Conservation (phyloP, 2,888 invertebrate species). For the Pyrochroa serraticornis region DNA sequence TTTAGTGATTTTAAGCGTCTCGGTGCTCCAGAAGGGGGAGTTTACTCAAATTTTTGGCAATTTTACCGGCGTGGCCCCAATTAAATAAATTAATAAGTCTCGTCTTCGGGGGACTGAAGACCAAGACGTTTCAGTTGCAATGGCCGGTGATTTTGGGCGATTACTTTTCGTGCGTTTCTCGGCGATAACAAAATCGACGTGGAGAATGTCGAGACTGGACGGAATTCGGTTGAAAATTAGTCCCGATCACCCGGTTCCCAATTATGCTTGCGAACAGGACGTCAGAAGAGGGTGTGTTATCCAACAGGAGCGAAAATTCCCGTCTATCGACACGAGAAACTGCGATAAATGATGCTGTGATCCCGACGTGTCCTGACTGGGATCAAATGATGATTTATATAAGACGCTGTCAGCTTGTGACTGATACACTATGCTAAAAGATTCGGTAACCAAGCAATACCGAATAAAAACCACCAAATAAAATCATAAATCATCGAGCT, state of each 20-base stretch:
- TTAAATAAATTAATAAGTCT: no score
- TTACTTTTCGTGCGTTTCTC: no score
- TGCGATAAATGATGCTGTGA: constrained; percentile 52
- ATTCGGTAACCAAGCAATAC: constrained; percentile 47
- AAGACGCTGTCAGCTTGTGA: constrained; percentile 50
- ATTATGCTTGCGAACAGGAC: constrained; percentile 18
- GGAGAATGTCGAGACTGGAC: no score
- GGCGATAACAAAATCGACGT: no score
- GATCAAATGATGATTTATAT: constrained; percentile 58
- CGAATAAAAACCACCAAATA: constrained; percentile 48
- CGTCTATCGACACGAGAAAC: constrained; percentile 34
- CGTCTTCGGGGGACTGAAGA: no score
- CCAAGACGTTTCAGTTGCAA: no score
- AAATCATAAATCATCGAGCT: constrained; percentile 56
- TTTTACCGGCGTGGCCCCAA: no score
- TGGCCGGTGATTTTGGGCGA: no score
- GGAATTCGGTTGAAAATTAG: no score
- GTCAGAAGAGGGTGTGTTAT: not conserved
- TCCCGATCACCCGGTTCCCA: not conserved
- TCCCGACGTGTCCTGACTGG: constrained; percentile 44
- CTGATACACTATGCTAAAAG: constrained; percentile 57
- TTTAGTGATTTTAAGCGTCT: no score
- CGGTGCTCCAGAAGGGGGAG: no score
- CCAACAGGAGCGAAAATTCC: constrained; percentile 10
- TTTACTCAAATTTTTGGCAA: no score